Evolutionary conservation across 2,113 vertebrate species (phyloP), one percentile per base, ranked within the genome.

Genomic region (Probosciger aterrimus): DNA sequence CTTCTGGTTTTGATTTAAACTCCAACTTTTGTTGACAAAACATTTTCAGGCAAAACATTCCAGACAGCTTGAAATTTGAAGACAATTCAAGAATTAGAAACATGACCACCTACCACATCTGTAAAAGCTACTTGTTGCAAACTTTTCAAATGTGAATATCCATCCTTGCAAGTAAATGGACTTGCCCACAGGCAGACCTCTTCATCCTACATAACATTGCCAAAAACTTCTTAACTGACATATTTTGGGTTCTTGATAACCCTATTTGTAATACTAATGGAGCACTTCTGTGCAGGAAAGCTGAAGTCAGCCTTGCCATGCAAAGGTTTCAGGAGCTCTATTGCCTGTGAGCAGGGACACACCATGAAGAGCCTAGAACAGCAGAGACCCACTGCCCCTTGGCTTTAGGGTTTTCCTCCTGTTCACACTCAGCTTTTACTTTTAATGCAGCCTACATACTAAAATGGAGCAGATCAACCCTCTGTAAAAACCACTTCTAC

Each of bases 51-150:
- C 23, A 79, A 88, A 79, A 75, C 20, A 47, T 88, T 92, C 43
- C 91, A 96, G 90, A 64, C 39, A 94, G 53, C 39, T 93, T 87
- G 77, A 93, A 96, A 91, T 82, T 59, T 39, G 64, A 84, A 89
- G 77, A 93, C 87, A 87, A 86, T 94, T 91, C 2, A 43, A 79
- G 84, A 92, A 91, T 69, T 82, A 85, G 81, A 79, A 93, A 88
- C 77, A 91, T 14, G 28, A 85, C 28, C 65, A 88, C 27, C 65
- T 76, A 76, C 43, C 28, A 82, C 63, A 79, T 91, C n/a, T 75
- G 37, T 86, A 76, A 90, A 86, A 87, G 23, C 50, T 52, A 65
- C 65, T 68, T 76, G 52, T 62, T 84, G 84, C 18, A 65, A 64
- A 76, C 19, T 79, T 91, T 30, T 17, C 25, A 87, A 73, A 89